Conservation (phyloP, 1,140 invertebrate species). For the Paralvinella palmiformis region DNA sequence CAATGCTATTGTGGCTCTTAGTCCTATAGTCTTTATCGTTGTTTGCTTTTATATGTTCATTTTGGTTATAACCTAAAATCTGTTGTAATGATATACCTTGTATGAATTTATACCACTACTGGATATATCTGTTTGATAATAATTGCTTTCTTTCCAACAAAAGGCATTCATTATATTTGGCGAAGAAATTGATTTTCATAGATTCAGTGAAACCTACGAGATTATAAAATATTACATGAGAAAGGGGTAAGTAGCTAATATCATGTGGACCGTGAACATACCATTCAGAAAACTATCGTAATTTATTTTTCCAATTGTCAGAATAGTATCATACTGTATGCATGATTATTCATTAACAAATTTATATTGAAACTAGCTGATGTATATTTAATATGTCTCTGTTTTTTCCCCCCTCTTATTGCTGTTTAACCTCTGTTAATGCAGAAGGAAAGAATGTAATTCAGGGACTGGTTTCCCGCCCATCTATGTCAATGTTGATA, state of each 20-base stretch:
- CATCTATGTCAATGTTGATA: constrained; percentile 67
- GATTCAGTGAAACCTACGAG: constrained; percentile 60
- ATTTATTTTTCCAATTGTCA: not conserved
- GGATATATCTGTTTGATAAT: too few relatives aligned
- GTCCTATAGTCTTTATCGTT: too few relatives aligned
- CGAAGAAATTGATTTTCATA: constrained; percentile 55
- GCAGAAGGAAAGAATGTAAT: constrained; percentile 57
- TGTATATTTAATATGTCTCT: not conserved
- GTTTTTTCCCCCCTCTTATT: constrained; percentile 5
- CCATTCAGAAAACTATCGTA: too few relatives aligned
- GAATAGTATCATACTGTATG: constrained; percentile 1
- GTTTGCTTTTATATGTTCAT: not conserved
- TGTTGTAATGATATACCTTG: not conserved
- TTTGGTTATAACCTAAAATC: constrained; percentile 1
- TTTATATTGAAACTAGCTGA: too few relatives aligned
- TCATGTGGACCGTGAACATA: too few relatives aligned
- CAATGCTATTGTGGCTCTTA: too few relatives aligned
- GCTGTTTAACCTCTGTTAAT: constrained; percentile 21
- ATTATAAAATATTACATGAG: constrained; percentile 60
- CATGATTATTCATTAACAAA: not conserved
- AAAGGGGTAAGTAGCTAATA: constrained; percentile 53
- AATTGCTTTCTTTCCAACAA: not conserved
- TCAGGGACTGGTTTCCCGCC: constrained; percentile 60
- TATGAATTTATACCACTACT: too few relatives aligned
- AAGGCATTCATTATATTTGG: constrained; percentile 62